A percentile compares a stretch with the other conserved stretches of the same genome.
Conservation (phyloP, 2,888 invertebrate species). For the Polymixis flavicincta region DNA sequence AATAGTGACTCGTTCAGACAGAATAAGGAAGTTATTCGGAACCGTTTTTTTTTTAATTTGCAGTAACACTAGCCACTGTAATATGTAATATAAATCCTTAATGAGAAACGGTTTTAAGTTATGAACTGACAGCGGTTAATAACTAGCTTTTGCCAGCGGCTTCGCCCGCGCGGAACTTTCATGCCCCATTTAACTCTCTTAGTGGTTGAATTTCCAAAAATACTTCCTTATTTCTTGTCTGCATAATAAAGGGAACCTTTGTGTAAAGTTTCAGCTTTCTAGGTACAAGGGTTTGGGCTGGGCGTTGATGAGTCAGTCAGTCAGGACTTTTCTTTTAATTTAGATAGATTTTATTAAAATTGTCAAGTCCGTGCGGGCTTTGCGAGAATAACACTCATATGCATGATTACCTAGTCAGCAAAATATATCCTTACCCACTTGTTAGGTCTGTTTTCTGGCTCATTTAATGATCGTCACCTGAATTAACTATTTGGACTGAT, state of each 20-base stretch:
- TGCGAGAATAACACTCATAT: not conserved
- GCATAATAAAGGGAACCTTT: too few species aligned
- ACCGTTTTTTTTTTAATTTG: constrained; percentile 62
- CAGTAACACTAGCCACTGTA: constrained; percentile 74
- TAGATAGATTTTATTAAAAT: too few species aligned
- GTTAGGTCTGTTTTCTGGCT: not conserved
- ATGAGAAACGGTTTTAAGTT: constrained; percentile 53
- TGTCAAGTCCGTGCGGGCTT: not conserved
- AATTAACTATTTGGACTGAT: not conserved
- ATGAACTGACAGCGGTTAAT: constrained; percentile 38
- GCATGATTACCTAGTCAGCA: not conserved
- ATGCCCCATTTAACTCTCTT: too few species aligned
- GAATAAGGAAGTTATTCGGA: constrained; percentile 72
- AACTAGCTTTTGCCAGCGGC: too few species aligned
- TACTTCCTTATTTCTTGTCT: too few species aligned
- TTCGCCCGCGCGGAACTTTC: too few species aligned
- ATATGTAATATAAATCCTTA: constrained; percentile 68
- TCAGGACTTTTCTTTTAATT: too few species aligned
- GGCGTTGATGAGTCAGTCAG: too few species aligned
- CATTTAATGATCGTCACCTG: not conserved
- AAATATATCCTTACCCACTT: too few species aligned
- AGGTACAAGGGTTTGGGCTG: too few species aligned
- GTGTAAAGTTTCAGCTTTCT: too few species aligned
- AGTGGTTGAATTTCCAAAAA: too few species aligned
- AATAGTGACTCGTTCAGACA: constrained; percentile 47